Percentiles rank a stretch among this genome's conserved stretches.
Conservation (phyloP, 2,888 invertebrate genomes). For the Euplagia quadripunctaria region DNA sequence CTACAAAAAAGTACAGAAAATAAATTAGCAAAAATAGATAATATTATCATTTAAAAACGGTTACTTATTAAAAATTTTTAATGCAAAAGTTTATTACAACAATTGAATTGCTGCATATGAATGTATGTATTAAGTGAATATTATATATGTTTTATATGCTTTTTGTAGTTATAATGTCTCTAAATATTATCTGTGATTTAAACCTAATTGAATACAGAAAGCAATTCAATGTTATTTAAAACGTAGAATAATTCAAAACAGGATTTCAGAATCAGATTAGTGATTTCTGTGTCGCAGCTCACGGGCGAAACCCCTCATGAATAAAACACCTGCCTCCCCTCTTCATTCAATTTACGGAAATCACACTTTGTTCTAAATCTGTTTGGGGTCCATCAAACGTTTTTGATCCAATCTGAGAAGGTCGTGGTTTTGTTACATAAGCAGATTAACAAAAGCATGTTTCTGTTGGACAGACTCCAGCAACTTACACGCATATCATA, state of each 20-base stretch:
- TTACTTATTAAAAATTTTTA: no score
- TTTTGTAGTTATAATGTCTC: neutral
- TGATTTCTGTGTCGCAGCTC: conserved; percentile 49
- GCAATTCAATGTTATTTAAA: conserved; percentile 33
- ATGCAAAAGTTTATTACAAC: no score
- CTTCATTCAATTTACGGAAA: conserved; percentile 63
- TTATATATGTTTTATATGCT: no score
- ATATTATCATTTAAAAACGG: no score
- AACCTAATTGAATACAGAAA: conserved; percentile 29
- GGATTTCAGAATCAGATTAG: conserved; percentile 52
- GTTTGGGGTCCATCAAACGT: conserved; percentile 56
- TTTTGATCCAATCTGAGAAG: conserved; percentile 52
- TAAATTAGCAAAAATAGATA: no score
- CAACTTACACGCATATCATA: conserved; percentile 63
- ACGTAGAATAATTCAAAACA: conserved; percentile 54
- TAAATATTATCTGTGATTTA: conserved; percentile 9
- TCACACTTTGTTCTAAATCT: conserved; percentile 62
- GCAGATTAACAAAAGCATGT: conserved; percentile 64
- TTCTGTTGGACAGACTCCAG: conserved; percentile 56
- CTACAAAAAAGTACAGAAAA: no score
- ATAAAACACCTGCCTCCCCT: conserved; percentile 61
- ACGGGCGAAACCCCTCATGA: conserved; percentile 53
- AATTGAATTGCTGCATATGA: no score
- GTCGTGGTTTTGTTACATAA: conserved; percentile 56
- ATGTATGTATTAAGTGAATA: no score